Conservation (phyloP, 2,888 invertebrate genomes). For the Psococerastis gibbosa region DNA sequence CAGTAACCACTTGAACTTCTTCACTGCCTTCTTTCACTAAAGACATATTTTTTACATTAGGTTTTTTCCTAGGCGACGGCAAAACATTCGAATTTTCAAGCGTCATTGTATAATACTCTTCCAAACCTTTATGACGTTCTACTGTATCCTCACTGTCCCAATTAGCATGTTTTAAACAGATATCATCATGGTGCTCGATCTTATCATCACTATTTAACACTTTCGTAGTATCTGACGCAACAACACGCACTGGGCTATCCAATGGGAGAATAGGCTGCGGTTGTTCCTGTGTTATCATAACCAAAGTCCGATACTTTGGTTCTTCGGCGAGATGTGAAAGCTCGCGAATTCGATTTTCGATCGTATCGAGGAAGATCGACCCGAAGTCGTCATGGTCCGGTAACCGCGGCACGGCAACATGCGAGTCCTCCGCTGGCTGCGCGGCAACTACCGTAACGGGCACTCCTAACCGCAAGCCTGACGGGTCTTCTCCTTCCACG, state of each 20-base stretch:
- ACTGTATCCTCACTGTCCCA: constrained; percentile 29
- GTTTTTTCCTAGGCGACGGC: constrained; percentile 21
- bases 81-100: constrained; percentile 22
- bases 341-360: constrained; percentile 7
- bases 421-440: background rate
- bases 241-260: constrained; percentile 37
- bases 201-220: constrained; percentile 5
- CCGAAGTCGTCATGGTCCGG: constrained; percentile 8
- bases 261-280: background rate
- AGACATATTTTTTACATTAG: constrained; percentile 22
- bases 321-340: constrained; percentile 12
- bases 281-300: constrained; percentile 67
- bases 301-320: constrained; percentile 62
- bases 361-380: constrained; percentile 1
- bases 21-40: constrained; percentile 21
- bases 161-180: constrained; percentile 45
- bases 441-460: constrained; percentile 16
- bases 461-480: constrained; percentile 27
- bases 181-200: constrained; percentile 27
- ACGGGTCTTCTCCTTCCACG: constrained; percentile 26
- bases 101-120: constrained; percentile 28
- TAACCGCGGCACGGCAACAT: background rate
- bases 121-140: constrained; percentile 22
- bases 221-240: constrained; percentile 50
- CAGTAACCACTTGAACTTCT: constrained; percentile 35